phyloP scores from a whole-genome alignment of 2,888 invertebrate species.

The Meandrusa payeni region DNA sequence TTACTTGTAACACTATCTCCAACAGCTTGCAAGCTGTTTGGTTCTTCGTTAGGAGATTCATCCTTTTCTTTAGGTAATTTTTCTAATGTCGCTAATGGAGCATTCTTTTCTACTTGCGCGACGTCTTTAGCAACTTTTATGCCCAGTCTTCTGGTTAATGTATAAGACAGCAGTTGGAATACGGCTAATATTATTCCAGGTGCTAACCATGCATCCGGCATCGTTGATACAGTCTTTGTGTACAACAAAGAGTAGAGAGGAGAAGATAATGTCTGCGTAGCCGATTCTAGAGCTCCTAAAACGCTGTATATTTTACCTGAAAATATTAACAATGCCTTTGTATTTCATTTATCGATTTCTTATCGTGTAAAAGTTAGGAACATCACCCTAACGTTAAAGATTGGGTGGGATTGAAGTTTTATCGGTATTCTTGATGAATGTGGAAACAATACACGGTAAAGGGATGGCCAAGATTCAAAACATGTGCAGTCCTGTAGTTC shows the following conservation, averaged over 20 bases:
- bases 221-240: conserved; percentile 56
- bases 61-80: conserved; percentile 23
- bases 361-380: no score
- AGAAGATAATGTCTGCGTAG: conserved; percentile 62
- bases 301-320: conserved; percentile 77
- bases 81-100: not conserved
- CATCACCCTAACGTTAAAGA: no score
- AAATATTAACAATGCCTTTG: no score
- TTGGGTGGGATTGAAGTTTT: no score
- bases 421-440: no score
- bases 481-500: no score
- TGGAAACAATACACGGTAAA: no score
- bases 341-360: no score
- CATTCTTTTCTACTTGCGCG: conserved; percentile 23
- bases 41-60: conserved; percentile 17
- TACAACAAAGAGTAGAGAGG: conserved; percentile 70
- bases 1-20: conserved; percentile 11
- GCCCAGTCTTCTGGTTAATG: conserved; percentile 45
- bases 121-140: conserved; percentile 18
- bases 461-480: no score
- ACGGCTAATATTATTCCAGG: conserved; percentile 56
- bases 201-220: conserved; percentile 67
- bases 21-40: conserved; percentile 2
- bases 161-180: conserved; percentile 57
- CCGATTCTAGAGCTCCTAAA: conserved; percentile 69